Percentiles rank a stretch among this genome's conserved stretches.
phyloP scores from a whole-genome alignment of 2,113 vertebrate species.

The Cygnus atratus region DNA sequence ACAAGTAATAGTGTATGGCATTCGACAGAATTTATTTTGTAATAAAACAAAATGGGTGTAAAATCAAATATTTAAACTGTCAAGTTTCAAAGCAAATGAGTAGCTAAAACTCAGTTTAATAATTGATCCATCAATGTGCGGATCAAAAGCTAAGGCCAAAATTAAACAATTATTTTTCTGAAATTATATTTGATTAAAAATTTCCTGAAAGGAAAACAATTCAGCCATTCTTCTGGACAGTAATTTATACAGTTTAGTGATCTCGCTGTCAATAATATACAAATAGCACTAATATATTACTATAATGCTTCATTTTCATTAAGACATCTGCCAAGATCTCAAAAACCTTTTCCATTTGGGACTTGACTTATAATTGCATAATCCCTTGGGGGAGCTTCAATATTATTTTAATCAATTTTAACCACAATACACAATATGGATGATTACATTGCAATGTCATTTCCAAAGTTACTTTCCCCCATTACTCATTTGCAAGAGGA shows the following conservation, averaged over 20 bases:
- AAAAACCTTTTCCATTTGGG: slow-evolving; percentile 80
- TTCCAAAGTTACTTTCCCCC: slow-evolving; percentile 79
- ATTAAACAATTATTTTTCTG: slow-evolving; percentile 79
- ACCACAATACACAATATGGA: slow-evolving; percentile 82
- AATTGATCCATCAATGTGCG: slow-evolving; percentile 65
- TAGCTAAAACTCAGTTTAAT: slow-evolving; percentile 54
- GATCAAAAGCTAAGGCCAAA: slow-evolving; percentile 67
- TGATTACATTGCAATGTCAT: slow-evolving; percentile 82
- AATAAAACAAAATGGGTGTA: slow-evolving; percentile 54
- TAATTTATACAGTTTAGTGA: slow-evolving; percentile 84
- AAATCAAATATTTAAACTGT: slow-evolving; percentile 75
- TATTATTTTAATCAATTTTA: slow-evolving; percentile 89
- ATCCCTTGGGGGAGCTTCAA: slow-evolving; percentile 83
- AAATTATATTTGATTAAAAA: slow-evolving; percentile 79
- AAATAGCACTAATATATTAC: slow-evolving; percentile 86
- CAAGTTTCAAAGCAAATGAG: slow-evolving; percentile 48
- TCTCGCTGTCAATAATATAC: slow-evolving; percentile 82
- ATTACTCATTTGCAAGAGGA: slow-evolving; percentile 75
- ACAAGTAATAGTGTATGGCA: slow-evolving; percentile 12
- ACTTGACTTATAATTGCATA: slow-evolving; percentile 82
- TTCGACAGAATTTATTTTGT: slow-evolving; percentile 33
- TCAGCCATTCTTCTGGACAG: slow-evolving; percentile 75
- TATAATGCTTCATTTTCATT: slow-evolving; percentile 89
- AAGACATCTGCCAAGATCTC: slow-evolving; percentile 86
- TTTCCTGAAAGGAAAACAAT: slow-evolving; percentile 80